A percentile compares a stretch with the other conserved stretches of the same genome.
Evolutionary conservation across 1,140 invertebrate genomes (phyloP).

Genomic region (Phenacoccus solenopsis): DNA sequence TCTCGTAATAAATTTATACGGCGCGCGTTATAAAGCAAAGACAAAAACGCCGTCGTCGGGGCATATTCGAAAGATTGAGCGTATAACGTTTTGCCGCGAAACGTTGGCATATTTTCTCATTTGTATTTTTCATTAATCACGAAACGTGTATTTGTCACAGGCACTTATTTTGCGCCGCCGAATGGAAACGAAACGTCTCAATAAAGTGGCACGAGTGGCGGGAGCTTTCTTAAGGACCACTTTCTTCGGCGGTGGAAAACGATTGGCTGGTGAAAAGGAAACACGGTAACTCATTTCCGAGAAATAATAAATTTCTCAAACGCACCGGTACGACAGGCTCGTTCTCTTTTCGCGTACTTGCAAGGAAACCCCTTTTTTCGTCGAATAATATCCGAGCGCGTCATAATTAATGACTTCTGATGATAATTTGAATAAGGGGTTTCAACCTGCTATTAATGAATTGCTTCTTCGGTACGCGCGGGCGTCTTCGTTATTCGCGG

Average conservation of each 20-base stretch:
- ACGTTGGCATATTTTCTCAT: not conserved
- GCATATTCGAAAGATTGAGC: not conserved
- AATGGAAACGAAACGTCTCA: not conserved
- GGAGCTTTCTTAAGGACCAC: not conserved
- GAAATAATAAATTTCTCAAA: not conserved
- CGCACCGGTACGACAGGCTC: not conserved
- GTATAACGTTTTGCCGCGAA: not conserved
- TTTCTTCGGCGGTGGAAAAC: not conserved
- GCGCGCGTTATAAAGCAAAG: not conserved
- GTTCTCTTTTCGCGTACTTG: not conserved
- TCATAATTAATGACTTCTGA: not conserved
- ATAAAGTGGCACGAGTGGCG: not conserved
- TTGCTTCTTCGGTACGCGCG: not conserved
- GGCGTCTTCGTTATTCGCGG: no score
- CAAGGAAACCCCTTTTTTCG: not conserved
- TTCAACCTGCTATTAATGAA: not conserved
- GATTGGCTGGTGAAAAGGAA: not conserved
- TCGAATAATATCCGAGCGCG: not conserved
- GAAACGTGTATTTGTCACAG: not conserved
- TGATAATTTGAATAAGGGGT: not conserved
- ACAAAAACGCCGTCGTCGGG: not conserved
- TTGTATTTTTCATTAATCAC: not conserved
- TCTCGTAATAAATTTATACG: not conserved
- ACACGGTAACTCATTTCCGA: conserved; percentile 1
- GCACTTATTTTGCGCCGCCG: not conserved